These are phyloP conservation scores for Pemphigus obesinymphae DNA, from an alignment of 1,140 invertebrate species.

Conservation along the genomic window DNA sequence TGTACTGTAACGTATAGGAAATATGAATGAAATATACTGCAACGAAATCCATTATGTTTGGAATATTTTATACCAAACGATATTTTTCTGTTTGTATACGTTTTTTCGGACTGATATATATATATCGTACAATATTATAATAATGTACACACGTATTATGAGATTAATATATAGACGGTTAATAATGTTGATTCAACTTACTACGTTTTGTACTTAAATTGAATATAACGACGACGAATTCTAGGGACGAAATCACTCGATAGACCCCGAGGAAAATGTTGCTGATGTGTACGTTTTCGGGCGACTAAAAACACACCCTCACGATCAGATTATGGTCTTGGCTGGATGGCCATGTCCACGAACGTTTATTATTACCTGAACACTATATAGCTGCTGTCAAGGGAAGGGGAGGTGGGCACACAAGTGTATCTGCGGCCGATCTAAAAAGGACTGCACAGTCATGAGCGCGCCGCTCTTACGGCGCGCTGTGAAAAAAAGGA, in stretches of 20 bases:
- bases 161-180: too few species aligned
- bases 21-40: too few species aligned
- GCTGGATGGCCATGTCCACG: slow-evolving; percentile 31
- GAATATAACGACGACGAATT: too few species aligned
- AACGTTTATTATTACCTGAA: slow-evolving; percentile 30
- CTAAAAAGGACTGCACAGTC: slow-evolving; percentile 5
- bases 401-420: not conserved
- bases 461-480: not conserved
- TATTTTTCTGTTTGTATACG: too few species aligned
- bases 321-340: slow-evolving; percentile 9
- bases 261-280: not conserved
- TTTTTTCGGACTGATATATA: too few species aligned
- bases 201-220: not conserved
- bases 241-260: not conserved
- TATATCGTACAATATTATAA: too few species aligned
- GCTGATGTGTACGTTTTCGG: not conserved
- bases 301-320: slow-evolving; percentile 16
- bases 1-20: not conserved
- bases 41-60: too few species aligned
- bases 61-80: too few species aligned
- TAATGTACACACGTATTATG: too few species aligned
- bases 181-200: too few species aligned
- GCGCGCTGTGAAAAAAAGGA: slow-evolving; percentile 18
- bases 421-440: slow-evolving; percentile 24
- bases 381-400: too few species aligned